Conservation (phyloP, 2,888 invertebrate genomes). For the Spicauda simplicius region DNA sequence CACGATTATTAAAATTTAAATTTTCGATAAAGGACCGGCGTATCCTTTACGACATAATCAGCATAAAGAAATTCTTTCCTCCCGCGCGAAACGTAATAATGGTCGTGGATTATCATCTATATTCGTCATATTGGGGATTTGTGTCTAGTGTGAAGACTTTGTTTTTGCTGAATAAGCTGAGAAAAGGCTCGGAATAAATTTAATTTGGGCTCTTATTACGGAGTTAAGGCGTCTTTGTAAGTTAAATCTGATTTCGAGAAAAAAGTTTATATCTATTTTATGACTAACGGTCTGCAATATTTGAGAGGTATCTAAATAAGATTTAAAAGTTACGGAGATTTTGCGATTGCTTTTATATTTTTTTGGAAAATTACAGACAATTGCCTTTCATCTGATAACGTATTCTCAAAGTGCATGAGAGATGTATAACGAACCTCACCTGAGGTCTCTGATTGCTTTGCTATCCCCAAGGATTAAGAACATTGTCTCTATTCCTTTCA, state of each 20-base stretch:
- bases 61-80: conserved; percentile 19
- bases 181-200: conserved; percentile 19
- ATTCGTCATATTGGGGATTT: conserved; percentile 33
- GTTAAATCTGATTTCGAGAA: background rate
- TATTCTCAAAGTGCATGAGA: no score
- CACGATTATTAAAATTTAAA: conserved; percentile 31
- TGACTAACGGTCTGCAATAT: no score
- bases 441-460: no score
- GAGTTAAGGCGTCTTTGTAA: background rate
- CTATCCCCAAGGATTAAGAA: no score
- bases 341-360: no score
- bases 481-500: no score
- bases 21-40: conserved; percentile 18
- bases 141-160: conserved; percentile 21
- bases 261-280: background rate
- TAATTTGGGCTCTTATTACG: background rate
- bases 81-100: conserved; percentile 16
- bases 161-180: conserved; percentile 19
- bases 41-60: conserved; percentile 28
- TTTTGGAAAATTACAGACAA: no score
- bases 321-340: no score
- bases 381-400: no score
- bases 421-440: no score
- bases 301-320: no score
- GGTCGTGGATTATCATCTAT: conserved; percentile 27